phyloP scores from a whole-genome alignment of 1,140 invertebrate species.

The Chironomus tepperi region DNA sequence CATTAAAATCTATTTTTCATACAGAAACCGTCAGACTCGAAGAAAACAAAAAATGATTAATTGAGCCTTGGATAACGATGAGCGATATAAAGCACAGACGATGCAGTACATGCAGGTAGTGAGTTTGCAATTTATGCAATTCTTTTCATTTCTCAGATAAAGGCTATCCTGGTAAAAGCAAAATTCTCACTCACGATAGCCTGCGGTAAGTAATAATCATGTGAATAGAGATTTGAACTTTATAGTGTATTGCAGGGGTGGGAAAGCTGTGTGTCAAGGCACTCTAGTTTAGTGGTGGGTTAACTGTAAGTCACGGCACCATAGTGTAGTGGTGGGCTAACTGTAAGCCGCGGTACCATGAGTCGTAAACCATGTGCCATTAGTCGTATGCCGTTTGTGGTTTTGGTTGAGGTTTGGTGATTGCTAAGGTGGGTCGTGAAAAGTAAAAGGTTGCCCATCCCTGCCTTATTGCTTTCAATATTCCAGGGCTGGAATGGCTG shows the following conservation, averaged over 20 bases:
- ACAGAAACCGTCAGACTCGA: neutral
- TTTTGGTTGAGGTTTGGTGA: no score
- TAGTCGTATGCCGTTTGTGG: no score
- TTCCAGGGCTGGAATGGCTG: neutral
- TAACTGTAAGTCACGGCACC: no score
- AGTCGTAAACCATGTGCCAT: no score
- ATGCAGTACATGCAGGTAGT: neutral
- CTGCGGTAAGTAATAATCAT: neutral
- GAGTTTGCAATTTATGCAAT: neutral
- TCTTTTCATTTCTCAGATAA: neutral
- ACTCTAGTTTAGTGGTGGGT: no score
- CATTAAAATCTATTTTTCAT: no score
- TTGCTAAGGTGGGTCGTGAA: no score
- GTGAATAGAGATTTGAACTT: neutral
- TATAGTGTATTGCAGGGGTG: no score
- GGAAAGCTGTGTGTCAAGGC: no score
- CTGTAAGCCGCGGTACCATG: no score
- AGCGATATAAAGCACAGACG: neutral
- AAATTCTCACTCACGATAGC: neutral
- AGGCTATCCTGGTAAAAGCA: neutral
- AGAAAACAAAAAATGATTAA: conserved; percentile 1
- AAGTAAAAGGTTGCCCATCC: no score
- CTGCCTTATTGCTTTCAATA: neutral
- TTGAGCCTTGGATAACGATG: neutral
- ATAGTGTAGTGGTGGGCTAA: no score